Base-by-base conservation (phyloP, 2,113 vertebrate species). In the Chinchilla lanigera region DNA sequence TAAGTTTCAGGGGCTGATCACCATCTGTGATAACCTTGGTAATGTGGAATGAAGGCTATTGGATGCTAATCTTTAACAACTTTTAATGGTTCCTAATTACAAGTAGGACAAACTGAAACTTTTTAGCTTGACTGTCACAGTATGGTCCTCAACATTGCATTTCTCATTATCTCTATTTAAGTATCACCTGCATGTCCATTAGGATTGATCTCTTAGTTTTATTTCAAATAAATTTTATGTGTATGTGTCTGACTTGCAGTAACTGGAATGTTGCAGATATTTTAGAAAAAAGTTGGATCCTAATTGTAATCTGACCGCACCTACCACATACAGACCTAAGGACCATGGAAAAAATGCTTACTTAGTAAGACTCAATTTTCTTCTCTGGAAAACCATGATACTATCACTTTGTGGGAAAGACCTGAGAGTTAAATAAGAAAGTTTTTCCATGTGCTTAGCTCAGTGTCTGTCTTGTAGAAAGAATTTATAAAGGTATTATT, bases 281-380 rank as follows among this genome's bases (percentile, higher is more conserved):
- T 54, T 94, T 65, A 65, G 92, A 86, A 80, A 96, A 96, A 95
- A 96, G 20, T 26, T 61, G 58, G 58, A 47, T 92, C 54, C 89
- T 69, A 22, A 58, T 7, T 44, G 16, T 63, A 58, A 65, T 30
- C 50, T 11, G 50, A 41, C 14, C 17, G 56, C 12, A 41, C 60
- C 22, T 86, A 12, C 19, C 12, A 71, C 12, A 52, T 38, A 38
- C 9, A 47, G 41, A 7, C 33, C 5, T 5, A 22, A 47, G 20
- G 67, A 26, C 7, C 8, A 1, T 26, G 38, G 63, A 38, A 35
- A 35, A 95, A 63, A 54, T 10, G 8, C 12, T 20, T 78, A 22
- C 80, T 52, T 67, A 93, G 65, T 82, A n/a, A 35, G 35, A 56
- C 73, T 89, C 35, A 52, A 5, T 86, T 84, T 86, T 54, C 38